Conservation (phyloP, 2,888 invertebrate genomes). For the Netelia melanura region DNA sequence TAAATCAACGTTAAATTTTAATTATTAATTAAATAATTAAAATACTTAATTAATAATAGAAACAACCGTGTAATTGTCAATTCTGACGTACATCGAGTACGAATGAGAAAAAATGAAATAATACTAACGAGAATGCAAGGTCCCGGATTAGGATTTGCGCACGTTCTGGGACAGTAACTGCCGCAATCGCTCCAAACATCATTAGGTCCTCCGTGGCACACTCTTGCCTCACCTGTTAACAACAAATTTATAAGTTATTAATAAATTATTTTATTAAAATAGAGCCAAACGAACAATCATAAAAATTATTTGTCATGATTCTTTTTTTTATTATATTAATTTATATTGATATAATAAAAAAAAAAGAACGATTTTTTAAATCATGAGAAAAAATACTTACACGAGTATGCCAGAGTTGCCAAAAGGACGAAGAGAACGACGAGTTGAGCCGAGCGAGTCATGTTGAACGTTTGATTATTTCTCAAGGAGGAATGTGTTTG, state of each 20-base stretch:
- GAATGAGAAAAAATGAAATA: neutral
- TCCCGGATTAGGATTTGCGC: constrained; percentile 14
- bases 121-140: constrained; percentile 8
- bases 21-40: neutral
- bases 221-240: neutral
- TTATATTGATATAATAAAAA: too few relatives aligned
- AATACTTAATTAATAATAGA: neutral
- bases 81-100: neutral
- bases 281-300: neutral
- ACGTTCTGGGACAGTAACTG: constrained; percentile 26
- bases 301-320: neutral
- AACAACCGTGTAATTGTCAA: neutral
- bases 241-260: neutral
- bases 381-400: neutral
- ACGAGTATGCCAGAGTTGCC: neutral
- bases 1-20: too few relatives aligned
- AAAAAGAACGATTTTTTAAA: neutral
- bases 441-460: constrained; percentile 15
- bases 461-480: constrained; percentile 3
- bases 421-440: constrained; percentile 3
- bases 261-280: neutral
- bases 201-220: constrained; percentile 7
- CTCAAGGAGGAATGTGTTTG: neutral
- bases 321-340: too few relatives aligned
- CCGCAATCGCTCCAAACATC: constrained; percentile 29